Evolutionary conservation across 2,113 vertebrate genomes (phyloP).

Genomic region (Cepphus grylle): DNA sequence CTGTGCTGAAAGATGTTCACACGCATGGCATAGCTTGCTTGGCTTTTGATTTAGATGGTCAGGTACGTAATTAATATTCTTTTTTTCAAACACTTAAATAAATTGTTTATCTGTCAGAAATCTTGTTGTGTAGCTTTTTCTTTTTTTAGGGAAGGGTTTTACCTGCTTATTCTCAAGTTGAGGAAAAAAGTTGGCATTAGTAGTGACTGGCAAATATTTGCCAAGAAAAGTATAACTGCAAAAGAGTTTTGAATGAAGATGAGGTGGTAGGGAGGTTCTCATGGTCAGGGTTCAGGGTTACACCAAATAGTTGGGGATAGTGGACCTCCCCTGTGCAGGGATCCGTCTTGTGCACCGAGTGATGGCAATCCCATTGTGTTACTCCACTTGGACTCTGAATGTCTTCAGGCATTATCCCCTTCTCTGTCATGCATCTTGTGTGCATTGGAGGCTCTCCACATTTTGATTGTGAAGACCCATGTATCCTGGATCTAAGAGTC

Average conservation of each 20-base stretch:
- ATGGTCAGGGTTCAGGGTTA: neutral
- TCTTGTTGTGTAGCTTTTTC: neutral
- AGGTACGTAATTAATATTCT: constrained; percentile 78
- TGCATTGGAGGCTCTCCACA: neutral
- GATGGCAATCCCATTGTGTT: neutral
- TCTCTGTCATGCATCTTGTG: neutral
- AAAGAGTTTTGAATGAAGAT: neutral
- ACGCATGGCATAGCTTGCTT: constrained; percentile 95
- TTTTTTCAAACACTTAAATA: neutral
- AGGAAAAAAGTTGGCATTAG: neutral
- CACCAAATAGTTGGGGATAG: neutral
- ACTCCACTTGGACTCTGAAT: neutral
- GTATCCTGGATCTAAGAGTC: neutral
- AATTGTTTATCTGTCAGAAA: neutral
- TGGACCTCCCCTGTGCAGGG: neutral
- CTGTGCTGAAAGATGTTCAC: constrained; percentile 92
- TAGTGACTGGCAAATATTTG: neutral
- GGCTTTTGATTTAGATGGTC: constrained; percentile 95
- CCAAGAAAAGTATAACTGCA: neutral
- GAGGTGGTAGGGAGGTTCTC: neutral
- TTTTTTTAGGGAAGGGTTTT: neutral
- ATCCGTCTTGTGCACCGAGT: neutral
- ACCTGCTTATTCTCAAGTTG: neutral
- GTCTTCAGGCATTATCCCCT: neutral
- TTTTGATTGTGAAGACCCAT: neutral